A percentile compares a stretch with the other conserved stretches of the same genome.
Conservation (phyloP, 2,888 invertebrate genomes). For the Alviniconcha strummeri region DNA sequence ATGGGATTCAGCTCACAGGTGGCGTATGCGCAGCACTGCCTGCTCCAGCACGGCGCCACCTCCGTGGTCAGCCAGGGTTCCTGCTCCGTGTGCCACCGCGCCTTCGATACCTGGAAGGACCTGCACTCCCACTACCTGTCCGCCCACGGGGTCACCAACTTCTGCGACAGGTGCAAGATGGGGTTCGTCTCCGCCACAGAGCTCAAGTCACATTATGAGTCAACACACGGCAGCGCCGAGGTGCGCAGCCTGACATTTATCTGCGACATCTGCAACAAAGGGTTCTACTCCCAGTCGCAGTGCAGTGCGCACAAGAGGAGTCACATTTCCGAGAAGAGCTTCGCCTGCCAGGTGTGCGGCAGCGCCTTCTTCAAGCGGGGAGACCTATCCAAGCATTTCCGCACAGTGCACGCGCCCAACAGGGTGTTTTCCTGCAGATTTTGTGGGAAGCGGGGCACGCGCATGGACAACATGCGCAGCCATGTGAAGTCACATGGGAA, state of each 20-base stretch:
- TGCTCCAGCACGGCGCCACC: slow-evolving; percentile 22
- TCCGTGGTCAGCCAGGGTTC: slow-evolving; percentile 21
- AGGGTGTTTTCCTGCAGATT: slow-evolving; percentile 55
- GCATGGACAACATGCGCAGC: slow-evolving; percentile 59
- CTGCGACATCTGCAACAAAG: slow-evolving; percentile 48
- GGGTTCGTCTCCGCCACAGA: slow-evolving; percentile 40
- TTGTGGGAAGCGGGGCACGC: slow-evolving; percentile 55
- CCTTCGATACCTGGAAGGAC: slow-evolving; percentile 30
- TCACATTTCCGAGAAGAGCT: slow-evolving; percentile 52
- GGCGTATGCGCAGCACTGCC: slow-evolving; percentile 29
- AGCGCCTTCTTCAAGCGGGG: slow-evolving; percentile 58
- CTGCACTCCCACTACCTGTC: slow-evolving; percentile 43
- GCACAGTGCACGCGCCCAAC: slow-evolving; percentile 54
- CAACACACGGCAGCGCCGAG: slow-evolving; percentile 36
- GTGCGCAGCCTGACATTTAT: slow-evolving; percentile 40
- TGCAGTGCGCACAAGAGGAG: slow-evolving; percentile 54
- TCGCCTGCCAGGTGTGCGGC: slow-evolving; percentile 51
- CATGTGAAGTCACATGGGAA: slow-evolving; percentile 49
- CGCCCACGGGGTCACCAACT: slow-evolving; percentile 40
- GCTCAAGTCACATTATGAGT: slow-evolving; percentile 43
- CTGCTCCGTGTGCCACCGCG: slow-evolving; percentile 25
- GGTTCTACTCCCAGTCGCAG: slow-evolving; percentile 47
- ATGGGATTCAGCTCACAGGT: not conserved
- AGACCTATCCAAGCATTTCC: slow-evolving; percentile 55
- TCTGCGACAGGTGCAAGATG: slow-evolving; percentile 44